Evolutionary conservation across 2,888 invertebrate species (phyloP).

Genomic region (Phortica okadai): DNA sequence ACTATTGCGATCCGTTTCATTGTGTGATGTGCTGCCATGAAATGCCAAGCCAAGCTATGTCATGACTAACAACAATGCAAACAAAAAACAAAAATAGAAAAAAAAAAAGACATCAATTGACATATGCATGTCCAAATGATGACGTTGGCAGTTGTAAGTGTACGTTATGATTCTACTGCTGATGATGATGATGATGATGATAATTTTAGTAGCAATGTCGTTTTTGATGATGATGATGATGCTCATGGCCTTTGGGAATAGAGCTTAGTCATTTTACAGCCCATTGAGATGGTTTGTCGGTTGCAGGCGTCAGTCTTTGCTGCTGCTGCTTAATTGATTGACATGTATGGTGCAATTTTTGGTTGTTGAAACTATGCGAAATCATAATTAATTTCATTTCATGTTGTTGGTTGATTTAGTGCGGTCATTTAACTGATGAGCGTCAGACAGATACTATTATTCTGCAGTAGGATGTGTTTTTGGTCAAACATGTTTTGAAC

Average conservation of each 20-base stretch:
- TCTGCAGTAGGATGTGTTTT: no score
- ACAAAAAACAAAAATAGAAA: background rate
- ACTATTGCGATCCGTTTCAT: background rate
- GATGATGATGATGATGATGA: background rate
- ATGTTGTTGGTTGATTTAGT: background rate
- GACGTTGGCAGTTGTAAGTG: background rate
- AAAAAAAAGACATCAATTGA: constrained; percentile 8
- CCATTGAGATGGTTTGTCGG: background rate
- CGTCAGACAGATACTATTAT: background rate
- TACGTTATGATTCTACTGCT: background rate
- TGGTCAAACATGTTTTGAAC: no score
- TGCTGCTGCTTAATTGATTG: background rate
- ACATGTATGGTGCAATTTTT: background rate
- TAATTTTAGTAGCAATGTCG: background rate
- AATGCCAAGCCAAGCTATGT: background rate
- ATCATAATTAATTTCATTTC: background rate
- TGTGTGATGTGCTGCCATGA: no score
- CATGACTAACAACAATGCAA: constrained; percentile 7
- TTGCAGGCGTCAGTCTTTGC: background rate
- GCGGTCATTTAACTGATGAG: background rate
- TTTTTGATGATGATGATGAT: constrained; percentile 1
- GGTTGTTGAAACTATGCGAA: background rate
- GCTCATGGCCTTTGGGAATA: background rate
- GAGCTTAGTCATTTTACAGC: background rate
- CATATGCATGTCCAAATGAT: constrained; percentile 16